Percentiles rank a stretch among this genome's conserved stretches.
Conservation (phyloP, 2,797 vertebrate genomes). For the Cacajao melanocephalus region DNA sequence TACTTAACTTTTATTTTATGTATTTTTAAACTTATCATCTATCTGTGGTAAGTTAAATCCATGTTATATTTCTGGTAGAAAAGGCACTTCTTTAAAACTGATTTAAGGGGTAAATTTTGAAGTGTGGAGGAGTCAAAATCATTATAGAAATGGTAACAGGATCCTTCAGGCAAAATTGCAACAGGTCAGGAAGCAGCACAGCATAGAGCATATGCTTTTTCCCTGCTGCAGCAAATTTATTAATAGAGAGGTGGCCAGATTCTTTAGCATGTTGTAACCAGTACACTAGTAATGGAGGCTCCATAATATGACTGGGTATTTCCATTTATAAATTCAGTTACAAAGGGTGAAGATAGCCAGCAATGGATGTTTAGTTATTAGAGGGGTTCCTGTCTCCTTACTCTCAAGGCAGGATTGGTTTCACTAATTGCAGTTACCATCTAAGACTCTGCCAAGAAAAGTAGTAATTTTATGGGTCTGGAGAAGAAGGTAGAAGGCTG, state of each 20-base stretch:
- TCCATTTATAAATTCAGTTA: neutral
- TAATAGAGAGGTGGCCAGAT: neutral
- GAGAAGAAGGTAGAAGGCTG: neutral
- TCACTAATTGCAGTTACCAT: neutral
- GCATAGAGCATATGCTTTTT: neutral
- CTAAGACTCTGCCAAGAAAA: neutral
- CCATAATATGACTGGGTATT: neutral
- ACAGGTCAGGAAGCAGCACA: neutral
- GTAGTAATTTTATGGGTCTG: neutral
- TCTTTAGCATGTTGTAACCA: neutral
- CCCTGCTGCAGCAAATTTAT: neutral
- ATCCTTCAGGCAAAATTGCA: neutral
- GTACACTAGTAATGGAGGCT: no score
- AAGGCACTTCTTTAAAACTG: neutral
- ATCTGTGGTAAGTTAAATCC: neutral
- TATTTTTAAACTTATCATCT: neutral
- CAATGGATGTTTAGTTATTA: neutral
- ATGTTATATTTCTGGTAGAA: neutral
- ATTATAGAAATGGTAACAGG: neutral
- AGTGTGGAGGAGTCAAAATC: neutral
- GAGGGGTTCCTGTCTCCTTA: neutral
- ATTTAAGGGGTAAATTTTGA: neutral
- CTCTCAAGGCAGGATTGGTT: neutral
- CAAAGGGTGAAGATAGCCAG: neutral
- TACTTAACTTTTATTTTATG: neutral